A percentile compares a stretch with the other conserved stretches of the same genome.
phyloP scores from a whole-genome alignment of 2,888 invertebrate species.

The Caenorhabditis drosophilae region DNA sequence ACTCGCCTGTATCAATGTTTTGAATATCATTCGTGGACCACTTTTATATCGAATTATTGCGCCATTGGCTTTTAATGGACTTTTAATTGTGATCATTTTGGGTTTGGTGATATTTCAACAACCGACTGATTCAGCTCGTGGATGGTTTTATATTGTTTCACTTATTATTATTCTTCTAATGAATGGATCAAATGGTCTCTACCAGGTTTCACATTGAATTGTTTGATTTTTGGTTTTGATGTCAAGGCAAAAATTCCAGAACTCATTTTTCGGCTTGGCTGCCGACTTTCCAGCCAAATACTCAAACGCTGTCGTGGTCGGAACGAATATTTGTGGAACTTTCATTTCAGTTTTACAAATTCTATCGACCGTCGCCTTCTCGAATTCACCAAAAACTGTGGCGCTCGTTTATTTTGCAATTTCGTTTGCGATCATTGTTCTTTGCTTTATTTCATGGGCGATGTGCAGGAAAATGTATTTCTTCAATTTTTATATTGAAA shows the following conservation, averaged over 20 bases:
- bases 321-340: slow-evolving; percentile 69
- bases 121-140: slow-evolving; percentile 67
- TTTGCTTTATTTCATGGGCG: slow-evolving; percentile 94
- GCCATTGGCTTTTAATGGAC: slow-evolving; percentile 58
- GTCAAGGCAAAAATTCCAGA: no score
- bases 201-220: slow-evolving; percentile 71
- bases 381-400: slow-evolving; percentile 71
- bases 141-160: slow-evolving; percentile 70
- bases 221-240: background rate
- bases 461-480: slow-evolving; percentile 83
- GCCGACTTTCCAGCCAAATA: slow-evolving; percentile 83
- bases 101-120: slow-evolving; percentile 71
- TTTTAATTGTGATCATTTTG: slow-evolving; percentile 70
- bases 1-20: slow-evolving; percentile 76
- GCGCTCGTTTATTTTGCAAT: slow-evolving; percentile 97
- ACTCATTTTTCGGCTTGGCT: slow-evolving; percentile 93
- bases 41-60: slow-evolving; percentile 83
- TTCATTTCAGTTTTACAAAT: slow-evolving; percentile 66
- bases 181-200: slow-evolving; percentile 86
- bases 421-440: slow-evolving; percentile 85
- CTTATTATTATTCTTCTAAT: slow-evolving; percentile 71
- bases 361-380: slow-evolving; percentile 49
- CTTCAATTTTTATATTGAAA: slow-evolving; percentile 36
- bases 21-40: slow-evolving; percentile 76
- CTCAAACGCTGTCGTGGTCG: slow-evolving; percentile 88